A percentile compares a stretch with the other conserved stretches of the same genome.
Conservation (phyloP, 92 coral and sea anemone species). For the Siderastrea radians region DNA sequence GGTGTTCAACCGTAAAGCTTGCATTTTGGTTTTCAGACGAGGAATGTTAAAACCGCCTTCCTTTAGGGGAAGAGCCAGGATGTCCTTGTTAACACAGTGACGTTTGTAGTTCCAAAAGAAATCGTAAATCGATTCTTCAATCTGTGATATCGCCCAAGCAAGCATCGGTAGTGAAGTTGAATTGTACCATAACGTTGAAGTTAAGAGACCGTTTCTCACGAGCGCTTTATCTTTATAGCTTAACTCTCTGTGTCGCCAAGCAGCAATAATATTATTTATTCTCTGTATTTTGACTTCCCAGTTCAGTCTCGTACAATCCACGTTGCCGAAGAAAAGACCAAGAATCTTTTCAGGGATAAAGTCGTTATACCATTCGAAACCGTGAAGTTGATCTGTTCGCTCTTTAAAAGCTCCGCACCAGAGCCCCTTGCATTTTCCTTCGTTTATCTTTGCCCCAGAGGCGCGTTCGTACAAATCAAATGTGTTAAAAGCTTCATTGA, state of each 20-base stretch:
- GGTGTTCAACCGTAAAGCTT: constrained; percentile 9
- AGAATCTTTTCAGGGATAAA: constrained; percentile 14
- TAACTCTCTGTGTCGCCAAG: constrained; percentile 34
- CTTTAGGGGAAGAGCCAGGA: background rate
- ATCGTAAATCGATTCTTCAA: background rate
- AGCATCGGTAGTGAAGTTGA: background rate
- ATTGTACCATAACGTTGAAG: constrained; percentile 42
- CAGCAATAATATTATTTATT: background rate
- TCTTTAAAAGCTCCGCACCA: constrained; percentile 19
- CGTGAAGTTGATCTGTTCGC: constrained; percentile 1
- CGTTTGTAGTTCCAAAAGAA: constrained; percentile 32
- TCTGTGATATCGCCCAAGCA: constrained; percentile 9
- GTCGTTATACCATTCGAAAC: constrained; percentile 22
- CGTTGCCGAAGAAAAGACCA: background rate
- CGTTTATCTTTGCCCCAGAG: constrained; percentile 31
- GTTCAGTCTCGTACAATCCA: background rate
- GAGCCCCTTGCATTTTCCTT: constrained; percentile 26
- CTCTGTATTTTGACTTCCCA: background rate
- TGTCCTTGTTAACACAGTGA: background rate
- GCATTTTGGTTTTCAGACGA: background rate
- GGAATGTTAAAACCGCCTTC: constrained; percentile 38
- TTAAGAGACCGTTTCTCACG: constrained; percentile 17
- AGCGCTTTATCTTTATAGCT: constrained; percentile 28
- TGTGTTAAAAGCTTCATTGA: background rate
- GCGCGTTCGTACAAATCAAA: constrained; percentile 22